Evolutionary conservation across 2,797 vertebrate species (phyloP), one percentile per base, ranked within the genome.

Genomic region (Aselliscus stoliczkanus): DNA sequence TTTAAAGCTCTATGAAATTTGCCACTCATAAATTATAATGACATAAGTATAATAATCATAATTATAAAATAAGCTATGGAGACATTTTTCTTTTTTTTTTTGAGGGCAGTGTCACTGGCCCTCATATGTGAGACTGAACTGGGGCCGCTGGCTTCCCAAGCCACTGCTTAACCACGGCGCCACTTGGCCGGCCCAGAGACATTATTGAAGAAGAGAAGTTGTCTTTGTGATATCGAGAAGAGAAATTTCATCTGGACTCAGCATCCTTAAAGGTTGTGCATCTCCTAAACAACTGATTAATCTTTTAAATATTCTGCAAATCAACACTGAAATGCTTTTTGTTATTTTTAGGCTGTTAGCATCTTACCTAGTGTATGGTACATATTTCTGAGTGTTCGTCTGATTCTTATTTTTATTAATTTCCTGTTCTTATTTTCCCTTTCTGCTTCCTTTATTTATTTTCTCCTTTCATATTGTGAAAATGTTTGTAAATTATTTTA

Each of bases 1-100:
- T 93, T 80, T 93, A 93, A 92, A 85, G 64, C 31, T 56, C 27
- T 94, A 77, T 83, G 50, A 90, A 87, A 72, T 90, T 15, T 95
- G 20, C 64, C 73, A 75, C 20, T 58, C 23, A 72, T 54, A 58
- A 72, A 64, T 58, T 81, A 65, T 47, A 67, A 76, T 65, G 86
- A 86, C 7, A 37, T 64, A 67, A 64, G 54, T 7, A 88, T 39
- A 76, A 52, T 52, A 65, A 76, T 34, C 54, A 52, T 62, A 86
- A 60, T 60, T 62, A 83, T 27, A 79, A 93, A 56, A 86, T 54
- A 72, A 93, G 31, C 9, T 87, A 31, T 31, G 70, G 20, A 88
- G 89, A 81, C 60, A 85, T 47, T 81, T n/a, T n/a, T n/a, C n/a
- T n/a, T n/a, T n/a, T n/a, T n/a, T n/a, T n/a, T n/a, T n/a, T n/a